Percentiles rank a stretch among this genome's conserved stretches.
phyloP scores from a whole-genome alignment of 2,888 invertebrate species.

The Spialia ferax region DNA sequence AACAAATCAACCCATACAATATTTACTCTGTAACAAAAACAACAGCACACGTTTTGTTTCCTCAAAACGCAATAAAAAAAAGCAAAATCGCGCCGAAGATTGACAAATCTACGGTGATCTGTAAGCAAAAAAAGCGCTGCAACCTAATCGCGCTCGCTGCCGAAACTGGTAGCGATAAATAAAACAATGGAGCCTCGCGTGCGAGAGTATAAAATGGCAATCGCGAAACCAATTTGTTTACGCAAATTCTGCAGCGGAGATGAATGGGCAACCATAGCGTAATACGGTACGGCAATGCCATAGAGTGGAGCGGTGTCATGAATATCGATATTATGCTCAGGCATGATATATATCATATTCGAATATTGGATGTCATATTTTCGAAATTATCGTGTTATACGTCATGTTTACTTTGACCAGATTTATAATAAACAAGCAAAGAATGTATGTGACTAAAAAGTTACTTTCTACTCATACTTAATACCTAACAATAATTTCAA shows the following conservation, averaged over 20 bases:
- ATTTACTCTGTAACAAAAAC: background rate
- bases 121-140: slow-evolving; percentile 81
- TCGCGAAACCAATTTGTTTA: slow-evolving; percentile 87
- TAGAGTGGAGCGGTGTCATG: slow-evolving; percentile 58
- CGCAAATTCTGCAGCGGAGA: slow-evolving; percentile 86
- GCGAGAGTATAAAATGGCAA: slow-evolving; percentile 86
- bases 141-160: slow-evolving; percentile 83
- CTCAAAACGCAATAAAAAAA: slow-evolving; percentile 32
- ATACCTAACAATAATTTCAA: too few relatives aligned
- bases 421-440: background rate
- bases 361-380: slow-evolving; percentile 27
- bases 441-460: too few relatives aligned
- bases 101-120: slow-evolving; percentile 78
- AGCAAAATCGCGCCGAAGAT: slow-evolving; percentile 62
- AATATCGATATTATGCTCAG: slow-evolving; percentile 37
- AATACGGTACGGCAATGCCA: slow-evolving; percentile 73
- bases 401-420: background rate
- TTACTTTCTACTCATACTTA: too few relatives aligned
- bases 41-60: slow-evolving; percentile 1
- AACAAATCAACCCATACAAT: background rate
- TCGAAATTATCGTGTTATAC: slow-evolving; percentile 13
- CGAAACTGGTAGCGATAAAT: slow-evolving; percentile 85
- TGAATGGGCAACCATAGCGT: slow-evolving; percentile 85
- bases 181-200: slow-evolving; percentile 85
- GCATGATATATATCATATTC: slow-evolving; percentile 37